These are phyloP conservation scores for Sigmodon hispidus DNA, from an alignment of 2,113 vertebrate species.

Conservation along the genomic window DNA sequence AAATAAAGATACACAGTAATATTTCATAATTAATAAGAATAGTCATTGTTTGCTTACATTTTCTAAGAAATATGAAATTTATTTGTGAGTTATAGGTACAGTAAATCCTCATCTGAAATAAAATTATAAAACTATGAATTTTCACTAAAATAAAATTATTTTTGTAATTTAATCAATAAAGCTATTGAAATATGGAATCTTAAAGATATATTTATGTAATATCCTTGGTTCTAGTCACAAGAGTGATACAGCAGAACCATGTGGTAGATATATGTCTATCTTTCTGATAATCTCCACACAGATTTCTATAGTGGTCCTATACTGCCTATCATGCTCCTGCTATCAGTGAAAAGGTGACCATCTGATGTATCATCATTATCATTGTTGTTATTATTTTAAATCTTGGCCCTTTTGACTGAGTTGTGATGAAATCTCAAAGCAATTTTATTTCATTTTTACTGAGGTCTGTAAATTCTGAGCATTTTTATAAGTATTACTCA, in stretches of 20 bases:
- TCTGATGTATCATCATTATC: not conserved
- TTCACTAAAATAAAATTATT: not conserved
- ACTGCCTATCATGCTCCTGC: not conserved
- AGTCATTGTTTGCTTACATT: not conserved
- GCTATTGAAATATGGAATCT: not conserved
- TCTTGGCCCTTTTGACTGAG: not conserved
- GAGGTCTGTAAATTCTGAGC: not conserved
- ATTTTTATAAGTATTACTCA: not conserved
- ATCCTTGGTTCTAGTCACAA: not conserved
- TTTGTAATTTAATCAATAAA: slow-evolving; percentile 15
- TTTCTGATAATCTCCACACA: not conserved
- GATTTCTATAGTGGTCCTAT: not conserved
- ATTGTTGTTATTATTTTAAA: not conserved
- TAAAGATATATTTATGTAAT: not conserved
- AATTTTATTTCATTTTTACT: not conserved
- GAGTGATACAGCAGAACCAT: not conserved
- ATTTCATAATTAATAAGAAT: slow-evolving; percentile 11
- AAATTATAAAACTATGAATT: not conserved
- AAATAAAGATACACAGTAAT: not conserved
- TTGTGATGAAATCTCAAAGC: not conserved
- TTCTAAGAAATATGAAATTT: slow-evolving; percentile 5
- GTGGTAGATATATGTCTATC: not conserved
- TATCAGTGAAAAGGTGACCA: not conserved
- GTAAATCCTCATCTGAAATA: not conserved
- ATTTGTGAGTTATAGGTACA: not conserved